A percentile compares a stretch with the other conserved stretches of the same genome.
Evolutionary conservation across 2,888 invertebrate species (phyloP).

Genomic region (Drosophila anomalata): DNA sequence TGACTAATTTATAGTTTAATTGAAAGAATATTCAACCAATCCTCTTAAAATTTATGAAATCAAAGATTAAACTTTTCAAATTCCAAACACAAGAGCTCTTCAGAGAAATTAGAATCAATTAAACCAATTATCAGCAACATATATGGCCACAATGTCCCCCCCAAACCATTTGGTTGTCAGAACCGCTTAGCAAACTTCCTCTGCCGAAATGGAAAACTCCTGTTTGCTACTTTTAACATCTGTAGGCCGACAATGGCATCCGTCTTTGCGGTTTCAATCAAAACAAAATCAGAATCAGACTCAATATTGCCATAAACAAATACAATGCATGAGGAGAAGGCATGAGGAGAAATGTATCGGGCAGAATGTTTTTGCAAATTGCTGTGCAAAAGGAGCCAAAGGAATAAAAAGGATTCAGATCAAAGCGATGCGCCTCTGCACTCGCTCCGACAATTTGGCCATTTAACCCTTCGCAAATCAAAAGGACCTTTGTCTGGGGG

Average conservation of each 20-base stretch:
- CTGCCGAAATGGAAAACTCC: constrained; percentile 8
- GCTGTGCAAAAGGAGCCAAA: constrained; percentile 41
- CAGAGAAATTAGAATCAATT: not conserved
- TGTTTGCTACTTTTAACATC: constrained; percentile 3
- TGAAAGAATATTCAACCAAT: not conserved
- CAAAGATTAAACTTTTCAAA: not conserved
- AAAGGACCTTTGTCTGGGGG: constrained; percentile 54
- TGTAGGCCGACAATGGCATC: constrained; percentile 22
- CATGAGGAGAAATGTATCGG: constrained; percentile 20
- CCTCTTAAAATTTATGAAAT: not conserved
- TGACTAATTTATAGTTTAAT: no score
- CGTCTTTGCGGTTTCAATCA: constrained; percentile 64
- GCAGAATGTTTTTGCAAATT: constrained; percentile 40
- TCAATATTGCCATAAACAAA: constrained; percentile 49
- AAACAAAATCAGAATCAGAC: constrained; percentile 55
- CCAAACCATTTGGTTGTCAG: constrained; percentile 31
- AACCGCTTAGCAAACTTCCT: constrained; percentile 25
- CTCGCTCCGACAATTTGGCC: constrained; percentile 48
- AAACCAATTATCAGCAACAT: not conserved
- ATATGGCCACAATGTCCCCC: not conserved
- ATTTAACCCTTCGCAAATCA: constrained; percentile 67
- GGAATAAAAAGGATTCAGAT: constrained; percentile 15
- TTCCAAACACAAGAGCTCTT: not conserved
- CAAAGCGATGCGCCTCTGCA: constrained; percentile 35
- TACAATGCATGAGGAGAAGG: constrained; percentile 35